Conservation (phyloP, 2,888 invertebrate species). For the Amphipoea oculea region DNA sequence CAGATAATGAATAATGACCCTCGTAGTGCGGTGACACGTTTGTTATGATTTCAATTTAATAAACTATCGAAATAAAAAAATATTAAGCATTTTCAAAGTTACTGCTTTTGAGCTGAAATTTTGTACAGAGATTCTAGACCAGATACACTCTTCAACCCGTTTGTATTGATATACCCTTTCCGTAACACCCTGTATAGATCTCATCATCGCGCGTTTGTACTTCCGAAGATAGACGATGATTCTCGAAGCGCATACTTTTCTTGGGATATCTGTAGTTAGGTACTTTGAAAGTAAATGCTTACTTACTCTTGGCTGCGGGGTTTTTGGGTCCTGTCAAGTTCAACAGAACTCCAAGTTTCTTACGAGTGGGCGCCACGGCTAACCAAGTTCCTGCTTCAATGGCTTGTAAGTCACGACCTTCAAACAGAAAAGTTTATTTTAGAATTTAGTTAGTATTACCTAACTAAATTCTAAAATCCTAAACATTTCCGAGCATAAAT, state of each 20-base stretch:
- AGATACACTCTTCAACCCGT: too few species aligned
- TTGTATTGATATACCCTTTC: too few species aligned
- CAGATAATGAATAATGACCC: too few species aligned
- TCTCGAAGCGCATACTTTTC: not conserved
- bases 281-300: not conserved
- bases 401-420: conserved; percentile 94
- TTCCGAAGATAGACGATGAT: not conserved
- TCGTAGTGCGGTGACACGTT: too few species aligned
- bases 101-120: too few species aligned
- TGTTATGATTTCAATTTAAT: too few species aligned
- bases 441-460: not conserved
- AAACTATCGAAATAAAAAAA: too few species aligned
- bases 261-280: not conserved
- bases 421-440: conserved; percentile 7
- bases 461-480: not conserved
- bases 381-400: conserved; percentile 95
- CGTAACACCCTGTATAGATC: too few species aligned
- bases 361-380: conserved; percentile 89
- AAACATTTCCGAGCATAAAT: not conserved
- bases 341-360: conserved; percentile 92
- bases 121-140: too few species aligned
- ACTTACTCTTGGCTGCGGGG: conserved; percentile 86
- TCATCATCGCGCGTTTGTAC: not conserved
- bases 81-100: too few species aligned
- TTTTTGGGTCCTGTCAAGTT: conserved; percentile 92